Conservation (phyloP, 2,888 invertebrate species). For the Nipponacmea schrenckii region DNA sequence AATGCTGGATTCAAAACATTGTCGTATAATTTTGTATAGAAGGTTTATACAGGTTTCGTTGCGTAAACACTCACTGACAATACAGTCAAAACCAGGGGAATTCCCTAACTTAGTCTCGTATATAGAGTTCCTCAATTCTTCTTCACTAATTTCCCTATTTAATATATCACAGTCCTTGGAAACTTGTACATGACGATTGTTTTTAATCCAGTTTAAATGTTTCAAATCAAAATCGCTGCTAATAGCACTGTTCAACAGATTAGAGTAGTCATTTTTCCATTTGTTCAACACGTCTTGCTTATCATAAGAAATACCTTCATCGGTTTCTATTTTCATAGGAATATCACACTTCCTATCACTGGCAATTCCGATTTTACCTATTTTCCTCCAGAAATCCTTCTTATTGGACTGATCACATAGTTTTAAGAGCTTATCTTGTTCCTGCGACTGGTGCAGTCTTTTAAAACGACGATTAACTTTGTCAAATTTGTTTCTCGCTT, state of each 20-base stretch:
- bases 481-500: not conserved
- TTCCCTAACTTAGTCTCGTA: not conserved
- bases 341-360: not conserved
- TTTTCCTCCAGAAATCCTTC: not conserved
- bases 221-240: not conserved
- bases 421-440: not conserved
- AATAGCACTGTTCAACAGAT: not conserved
- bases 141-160: not conserved
- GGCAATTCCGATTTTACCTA: not conserved
- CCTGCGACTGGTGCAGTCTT: not conserved
- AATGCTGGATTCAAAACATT: too few relatives aligned
- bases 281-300: not conserved
- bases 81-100: not conserved
- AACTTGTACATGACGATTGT: not conserved
- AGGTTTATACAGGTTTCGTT: not conserved
- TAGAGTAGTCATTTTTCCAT: not conserved
- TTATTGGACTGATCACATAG: not conserved
- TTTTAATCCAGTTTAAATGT: not conserved
- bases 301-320: not conserved
- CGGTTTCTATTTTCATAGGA: not conserved
- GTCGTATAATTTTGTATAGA: too few relatives aligned
- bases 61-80: not conserved
- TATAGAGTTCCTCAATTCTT: not conserved
- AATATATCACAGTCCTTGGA: not conserved
- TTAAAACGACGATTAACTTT: not conserved